Base-by-base conservation (phyloP, 64 coral and sea anemone species). In the Hydrozoanthus tunicans region DNA sequence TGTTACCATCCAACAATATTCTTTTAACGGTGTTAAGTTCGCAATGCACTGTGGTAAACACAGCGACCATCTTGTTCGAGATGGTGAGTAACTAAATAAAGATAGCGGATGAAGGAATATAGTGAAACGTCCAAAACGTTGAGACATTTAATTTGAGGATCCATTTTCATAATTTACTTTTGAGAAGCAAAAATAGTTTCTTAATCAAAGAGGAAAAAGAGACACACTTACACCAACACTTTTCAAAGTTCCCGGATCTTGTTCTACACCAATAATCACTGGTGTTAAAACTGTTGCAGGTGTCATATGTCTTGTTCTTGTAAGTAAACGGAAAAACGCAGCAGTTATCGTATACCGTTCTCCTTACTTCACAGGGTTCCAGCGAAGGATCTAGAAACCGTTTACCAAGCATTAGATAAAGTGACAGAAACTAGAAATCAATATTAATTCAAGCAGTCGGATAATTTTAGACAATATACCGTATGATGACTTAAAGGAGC, bases 301-400 rank as follows among this genome's bases (percentile, higher is more conserved):
- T 62, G 79, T 81, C 8, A 81, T 81, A 81, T 0, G 79, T 81
- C 59, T 81, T 81, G 79, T 81, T 81, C 7, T 81, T 81, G 58
- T 81, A 81, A 1, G 79, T 81, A 59, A 81, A 81, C 20, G 79
- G 79, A 51, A 81, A 81, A 60, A 81, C 24, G 62, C 79, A 81
- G 27, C 79, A 81, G 7, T 27, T 43, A 1, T 59, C 79, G 10
- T 7, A 20, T 1, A 5, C 24, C 62, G 79, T 81, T 62, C 58
- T 81, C 58, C 79, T 81, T 23, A 81, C 23, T 26, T 62, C 32
- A 27, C 79, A 81, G 17, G 79, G 27, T 60, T 62, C 57, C 17
- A 81, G 79, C 1, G 79, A 81, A 27, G 79, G 79, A 43, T 81
- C 79, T 81, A 4, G 10, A 81, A 7, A 81, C 20, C 20, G 20